These are phyloP conservation scores for Scopus umbretta DNA, from an alignment of 2,113 vertebrate species.

Conservation along the genomic window DNA sequence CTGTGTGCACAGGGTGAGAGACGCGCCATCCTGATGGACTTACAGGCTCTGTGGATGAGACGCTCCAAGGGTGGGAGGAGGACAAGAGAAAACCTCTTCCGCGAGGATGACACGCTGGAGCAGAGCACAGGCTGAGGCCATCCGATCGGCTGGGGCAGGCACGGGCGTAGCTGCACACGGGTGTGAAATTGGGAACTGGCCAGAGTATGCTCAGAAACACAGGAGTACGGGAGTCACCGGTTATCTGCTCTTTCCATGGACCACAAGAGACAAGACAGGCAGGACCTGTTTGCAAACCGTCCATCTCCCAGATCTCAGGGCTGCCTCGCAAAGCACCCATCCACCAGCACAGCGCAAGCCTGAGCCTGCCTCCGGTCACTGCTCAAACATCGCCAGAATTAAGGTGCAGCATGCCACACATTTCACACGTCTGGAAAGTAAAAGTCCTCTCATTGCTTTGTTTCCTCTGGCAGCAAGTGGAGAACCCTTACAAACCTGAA, in stretches of 20 bases:
- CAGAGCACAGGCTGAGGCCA: neutral
- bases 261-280: neutral
- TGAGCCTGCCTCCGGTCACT: neutral
- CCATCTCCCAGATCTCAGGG: neutral
- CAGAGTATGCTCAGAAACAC: neutral
- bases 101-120: fast-evolving
- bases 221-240: neutral
- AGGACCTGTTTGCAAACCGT: neutral
- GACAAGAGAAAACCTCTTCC: neutral
- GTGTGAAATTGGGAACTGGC: neutral
- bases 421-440: neutral
- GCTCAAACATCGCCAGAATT: neutral
- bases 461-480: neutral
- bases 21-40: neutral
- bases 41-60: neutral
- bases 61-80: neutral
- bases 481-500: neutral
- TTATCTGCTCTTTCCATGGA: neutral
- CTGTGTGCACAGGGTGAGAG: neutral
- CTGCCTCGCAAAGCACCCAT: neutral
- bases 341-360: neutral
- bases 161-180: fast-evolving
- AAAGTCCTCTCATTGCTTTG: neutral
- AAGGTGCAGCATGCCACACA: neutral
- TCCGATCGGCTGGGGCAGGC: neutral